Evolutionary conservation across 2,888 invertebrate genomes (phyloP).

Genomic region (Aphidoletes aphidimyza): DNA sequence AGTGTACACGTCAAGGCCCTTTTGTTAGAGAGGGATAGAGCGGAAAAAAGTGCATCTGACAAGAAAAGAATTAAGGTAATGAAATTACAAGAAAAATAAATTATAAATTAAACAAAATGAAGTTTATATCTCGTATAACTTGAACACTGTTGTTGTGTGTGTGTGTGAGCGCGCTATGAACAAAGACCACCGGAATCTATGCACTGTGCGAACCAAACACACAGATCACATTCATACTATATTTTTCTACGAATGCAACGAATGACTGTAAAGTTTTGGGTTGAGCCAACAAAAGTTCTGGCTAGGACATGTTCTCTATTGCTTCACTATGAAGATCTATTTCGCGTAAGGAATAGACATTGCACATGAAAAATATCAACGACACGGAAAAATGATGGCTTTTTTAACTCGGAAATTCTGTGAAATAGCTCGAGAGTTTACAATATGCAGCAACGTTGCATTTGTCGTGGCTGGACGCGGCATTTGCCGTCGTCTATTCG

Average conservation of each 20-base stretch:
- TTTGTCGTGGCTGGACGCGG: background rate
- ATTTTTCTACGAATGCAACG: background rate
- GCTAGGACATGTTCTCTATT: too few species aligned
- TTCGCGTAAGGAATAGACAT: background rate
- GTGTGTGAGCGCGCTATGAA: background rate
- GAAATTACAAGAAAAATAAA: conserved; percentile 49
- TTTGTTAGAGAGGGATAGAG: background rate
- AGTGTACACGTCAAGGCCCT: background rate
- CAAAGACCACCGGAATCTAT: conserved; percentile 43
- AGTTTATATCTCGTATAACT: background rate
- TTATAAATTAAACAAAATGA: conserved; percentile 49
- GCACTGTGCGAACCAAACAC: background rate
- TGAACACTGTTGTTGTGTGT: background rate
- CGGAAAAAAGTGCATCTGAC: background rate
- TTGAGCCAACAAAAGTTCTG: background rate
- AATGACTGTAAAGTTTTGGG: background rate
- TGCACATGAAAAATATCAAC: background rate
- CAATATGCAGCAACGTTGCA: too few species aligned
- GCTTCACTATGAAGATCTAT: conserved; percentile 19
- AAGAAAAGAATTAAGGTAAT: conserved; percentile 19
- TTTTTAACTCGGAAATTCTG: background rate
- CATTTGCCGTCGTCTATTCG: conserved; percentile 28
- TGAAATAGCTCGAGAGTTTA: background rate
- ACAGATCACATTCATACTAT: background rate
- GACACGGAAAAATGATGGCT: conserved; percentile 38